These are phyloP conservation scores for Clangula hyemalis DNA, from an alignment of 2,797 vertebrate genomes.

Conservation along the genomic window DNA sequence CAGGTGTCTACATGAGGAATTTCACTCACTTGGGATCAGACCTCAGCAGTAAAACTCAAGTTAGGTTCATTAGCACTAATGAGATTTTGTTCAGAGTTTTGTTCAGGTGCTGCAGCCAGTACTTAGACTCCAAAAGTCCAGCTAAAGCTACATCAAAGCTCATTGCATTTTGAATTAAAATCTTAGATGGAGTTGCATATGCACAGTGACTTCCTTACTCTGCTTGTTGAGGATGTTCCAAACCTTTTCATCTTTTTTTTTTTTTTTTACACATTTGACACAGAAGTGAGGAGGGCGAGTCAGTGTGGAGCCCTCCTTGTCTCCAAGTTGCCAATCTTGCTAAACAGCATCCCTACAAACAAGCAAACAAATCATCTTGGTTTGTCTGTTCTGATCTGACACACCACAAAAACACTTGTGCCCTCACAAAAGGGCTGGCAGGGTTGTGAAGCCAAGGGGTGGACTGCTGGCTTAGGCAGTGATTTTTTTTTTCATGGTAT, in stretches of 20 bases:
- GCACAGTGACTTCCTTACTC: background rate
- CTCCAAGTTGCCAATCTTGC: background rate
- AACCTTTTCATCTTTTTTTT: background rate
- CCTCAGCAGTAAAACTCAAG: background rate
- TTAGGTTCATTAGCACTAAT: background rate
- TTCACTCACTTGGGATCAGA: background rate
- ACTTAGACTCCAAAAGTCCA: background rate
- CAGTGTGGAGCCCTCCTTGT: background rate
- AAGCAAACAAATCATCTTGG: background rate
- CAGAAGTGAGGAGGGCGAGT: background rate
- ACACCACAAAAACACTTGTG: background rate
- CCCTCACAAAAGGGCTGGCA: background rate
- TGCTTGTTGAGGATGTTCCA: background rate
- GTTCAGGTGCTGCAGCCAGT: background rate
- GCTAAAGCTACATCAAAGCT: background rate
- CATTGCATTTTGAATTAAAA: background rate
- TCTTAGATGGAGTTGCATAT: background rate
- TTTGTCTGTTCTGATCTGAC: background rate
- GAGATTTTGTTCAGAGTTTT: background rate
- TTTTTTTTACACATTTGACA: background rate
- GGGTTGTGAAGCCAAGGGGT: background rate
- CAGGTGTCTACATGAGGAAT: accelerated
- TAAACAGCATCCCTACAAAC: background rate
- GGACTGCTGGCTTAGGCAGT: background rate
- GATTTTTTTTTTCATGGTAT: background rate